A percentile compares a stretch with the other conserved stretches of the same genome.
Conservation (phyloP, 2,113 vertebrate species). For the Chamaea fasciata region DNA sequence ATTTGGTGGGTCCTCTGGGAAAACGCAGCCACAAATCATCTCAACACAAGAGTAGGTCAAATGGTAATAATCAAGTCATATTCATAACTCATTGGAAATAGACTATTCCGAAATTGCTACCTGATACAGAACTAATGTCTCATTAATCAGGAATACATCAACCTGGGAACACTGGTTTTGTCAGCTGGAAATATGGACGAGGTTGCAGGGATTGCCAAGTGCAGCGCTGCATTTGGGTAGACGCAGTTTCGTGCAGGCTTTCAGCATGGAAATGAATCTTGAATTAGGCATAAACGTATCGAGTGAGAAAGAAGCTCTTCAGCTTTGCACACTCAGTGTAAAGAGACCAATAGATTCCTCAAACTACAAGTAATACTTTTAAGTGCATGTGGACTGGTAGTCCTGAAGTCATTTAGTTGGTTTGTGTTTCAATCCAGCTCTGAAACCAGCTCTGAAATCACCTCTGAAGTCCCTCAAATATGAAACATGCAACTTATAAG, state of each 20-base stretch:
- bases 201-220: not conserved
- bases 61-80: slow-evolving; percentile 43
- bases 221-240: not conserved
- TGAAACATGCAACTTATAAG: accelerated
- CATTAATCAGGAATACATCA: slow-evolving; percentile 57
- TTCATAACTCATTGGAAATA: slow-evolving; percentile 37
- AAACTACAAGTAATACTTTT: not conserved
- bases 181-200: slow-evolving; percentile 22
- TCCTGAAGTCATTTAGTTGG: not conserved
- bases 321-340: not conserved
- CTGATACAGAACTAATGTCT: slow-evolving; percentile 63
- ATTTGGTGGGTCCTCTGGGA: slow-evolving; percentile 24
- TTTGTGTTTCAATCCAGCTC: not conserved
- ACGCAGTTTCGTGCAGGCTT: not conserved
- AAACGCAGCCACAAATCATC: slow-evolving; percentile 43
- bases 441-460: not conserved
- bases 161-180: not conserved
- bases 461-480: not conserved
- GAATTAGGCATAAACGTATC: not conserved
- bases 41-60: slow-evolving; percentile 32
- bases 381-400: not conserved
- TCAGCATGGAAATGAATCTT: not conserved
- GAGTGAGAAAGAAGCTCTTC: not conserved
- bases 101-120: slow-evolving; percentile 53
- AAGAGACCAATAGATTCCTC: not conserved